Percentiles rank a stretch among this genome's conserved stretches.
Evolutionary conservation across 30 jellyfish, hydroid and myxozoan species (phyloP).

Genomic region (Cassiopea xamachana): DNA sequence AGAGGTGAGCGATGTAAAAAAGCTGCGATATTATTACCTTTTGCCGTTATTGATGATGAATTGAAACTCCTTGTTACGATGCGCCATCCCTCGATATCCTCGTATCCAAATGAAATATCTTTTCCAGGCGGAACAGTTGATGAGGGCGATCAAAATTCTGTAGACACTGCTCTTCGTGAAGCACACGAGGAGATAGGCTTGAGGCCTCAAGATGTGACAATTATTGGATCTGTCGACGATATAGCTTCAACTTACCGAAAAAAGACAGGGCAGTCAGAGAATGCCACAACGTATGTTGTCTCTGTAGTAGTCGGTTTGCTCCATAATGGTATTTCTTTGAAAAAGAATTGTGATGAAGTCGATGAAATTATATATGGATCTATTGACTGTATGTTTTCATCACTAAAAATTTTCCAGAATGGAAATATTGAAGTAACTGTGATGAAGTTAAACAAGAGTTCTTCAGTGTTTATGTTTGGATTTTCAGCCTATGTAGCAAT

Average conservation of each 20-base stretch:
- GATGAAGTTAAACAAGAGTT: neutral
- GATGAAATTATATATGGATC: slow-evolving; percentile 12
- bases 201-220: neutral
- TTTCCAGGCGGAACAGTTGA: slow-evolving; percentile 65
- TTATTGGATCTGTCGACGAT: slow-evolving; percentile 37
- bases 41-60: slow-evolving; percentile 17
- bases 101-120: slow-evolving; percentile 31
- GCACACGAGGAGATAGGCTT: slow-evolving; percentile 57
- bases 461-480: neutral
- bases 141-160: slow-evolving; percentile 17
- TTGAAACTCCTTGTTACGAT: slow-evolving; percentile 15
- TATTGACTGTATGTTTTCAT: neutral
- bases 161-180: slow-evolving; percentile 59
- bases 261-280: neutral
- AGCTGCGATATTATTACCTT: slow-evolving; percentile 60
- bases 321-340: neutral
- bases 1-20: neutral
- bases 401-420: neutral
- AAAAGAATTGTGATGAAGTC: slow-evolving; percentile 19
- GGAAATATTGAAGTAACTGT: neutral
- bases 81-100: slow-evolving; percentile 21
- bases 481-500: slow-evolving; percentile 12
- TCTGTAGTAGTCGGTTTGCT: slow-evolving; percentile 45
- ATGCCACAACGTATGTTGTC: neutral
- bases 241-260: neutral